Evolutionary conservation across 2,888 invertebrate genomes (phyloP), one percentile per base, ranked within the genome.

Genomic region (Tenthredo scrophulariae): DNA sequence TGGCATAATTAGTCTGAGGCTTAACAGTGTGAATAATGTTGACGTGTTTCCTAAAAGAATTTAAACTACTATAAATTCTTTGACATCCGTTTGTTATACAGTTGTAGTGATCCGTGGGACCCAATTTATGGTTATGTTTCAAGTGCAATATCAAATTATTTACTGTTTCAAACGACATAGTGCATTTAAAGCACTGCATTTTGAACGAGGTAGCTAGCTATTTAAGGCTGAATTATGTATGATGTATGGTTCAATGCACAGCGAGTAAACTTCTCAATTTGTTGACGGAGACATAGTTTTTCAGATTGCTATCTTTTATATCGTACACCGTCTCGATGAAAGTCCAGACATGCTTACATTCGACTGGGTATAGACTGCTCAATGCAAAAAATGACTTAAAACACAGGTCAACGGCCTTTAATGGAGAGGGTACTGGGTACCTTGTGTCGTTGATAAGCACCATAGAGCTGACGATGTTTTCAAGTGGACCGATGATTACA

Each of bases 341-440:
- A 18, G 37, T 18, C 84, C 72, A 85, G 13, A 85, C 43, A 62
- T 62, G 58, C 54, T 77, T 62, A 18, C 77, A 40, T 75, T 85
- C 85, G 1, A 62, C 13, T 58, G 85, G 74, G 75, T 85, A 84
- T 6, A 29, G 26, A 15, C 77, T 62, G 54, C 84, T 74, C 26
- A 85, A 40, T 0, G 65, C 62, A 18, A 50, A 77, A 22, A 85
- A 75, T 26, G 50, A 65, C 40, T 84, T 84, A 67, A 70, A 84
- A 40, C 85, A 85, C 15, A 70, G 5, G 40, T 84, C 84, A 18
- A 84, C 43, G 5, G 84, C 84, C 43, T 70, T 84, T 70, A 84
- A 70, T 18, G 33, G 15, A 50, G 84, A 74, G 1, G 58, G 84
- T 74, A 84, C n/a, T 22, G 50, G 29, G 29, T 84, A 84, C 50